Base-by-base conservation (phyloP, 2,797 vertebrate species). In the Acanthurus leucopareius region DNA sequence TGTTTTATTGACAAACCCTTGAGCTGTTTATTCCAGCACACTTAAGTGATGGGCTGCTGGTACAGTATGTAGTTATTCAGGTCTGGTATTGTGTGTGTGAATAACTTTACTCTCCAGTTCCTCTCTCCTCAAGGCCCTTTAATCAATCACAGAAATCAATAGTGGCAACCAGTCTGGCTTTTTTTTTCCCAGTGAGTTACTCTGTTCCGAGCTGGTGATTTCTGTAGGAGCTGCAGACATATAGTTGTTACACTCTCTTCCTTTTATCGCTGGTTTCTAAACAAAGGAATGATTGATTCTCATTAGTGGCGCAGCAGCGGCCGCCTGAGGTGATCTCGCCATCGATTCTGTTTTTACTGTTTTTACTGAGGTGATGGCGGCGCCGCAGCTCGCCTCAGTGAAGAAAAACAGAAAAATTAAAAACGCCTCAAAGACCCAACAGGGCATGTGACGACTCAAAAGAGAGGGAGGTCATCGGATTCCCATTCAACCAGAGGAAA, bases 141-240 rank as follows among this genome's bases (percentile, higher is more conserved):
- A 88, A 91, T 90, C 89, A 91, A 86, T 91, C 90, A 87, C 65
- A 59, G 1, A 58, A 75, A 89, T 89, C 80, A 60, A 86, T 76
- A 10, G 59, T 53, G 79, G 80, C 86, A 82, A 71, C 80, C 77
- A 20, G 73, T 35, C 77, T 56, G 77, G 64, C 69, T 77, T 91
- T 89, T 79, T 83, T 79, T 88, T 77, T 25, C 3, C 25, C 64
- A 63, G 14, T 22, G 49, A 63, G 85, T 86, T 77, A 35, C 68
- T 83, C 22, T 54, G 67, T 77, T 81, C 56, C 74, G 53, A 60
- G 79, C 69, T 54, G 74, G 66, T 79, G 73, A 61, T 77, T 85
- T 81, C 75, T 76, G 77, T 47, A 49, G 76, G 62, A 74, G 42
- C 75, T 57, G 63, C 63, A 75, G 69, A 85, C 62, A 58, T 70